Percentiles rank a stretch among this genome's conserved stretches.
phyloP scores from a whole-genome alignment of 2,113 vertebrate species.

The Phocoena sinus region DNA sequence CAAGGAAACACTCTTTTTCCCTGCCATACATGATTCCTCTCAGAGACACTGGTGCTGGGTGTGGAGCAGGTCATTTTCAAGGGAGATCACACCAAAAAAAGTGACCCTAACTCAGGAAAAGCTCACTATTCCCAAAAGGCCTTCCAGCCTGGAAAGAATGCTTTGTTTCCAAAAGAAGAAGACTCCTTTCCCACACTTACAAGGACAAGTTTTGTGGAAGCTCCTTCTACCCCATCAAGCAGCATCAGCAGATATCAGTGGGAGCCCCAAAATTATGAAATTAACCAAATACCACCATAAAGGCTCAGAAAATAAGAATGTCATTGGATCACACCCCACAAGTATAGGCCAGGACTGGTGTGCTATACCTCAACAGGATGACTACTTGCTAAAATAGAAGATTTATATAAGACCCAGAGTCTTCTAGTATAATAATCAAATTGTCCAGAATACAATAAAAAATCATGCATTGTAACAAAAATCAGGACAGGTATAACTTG shows the following conservation, averaged over 20 bases:
- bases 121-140: not conserved
- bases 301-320: not conserved
- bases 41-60: not conserved
- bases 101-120: not conserved
- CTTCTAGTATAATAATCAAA: not conserved
- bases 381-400: not conserved
- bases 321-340: not conserved
- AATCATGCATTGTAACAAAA: not conserved
- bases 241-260: not conserved
- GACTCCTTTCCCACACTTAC: not conserved
- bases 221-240: not conserved
- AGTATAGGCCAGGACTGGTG: not conserved
- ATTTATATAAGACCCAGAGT: not conserved
- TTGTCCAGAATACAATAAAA: not conserved
- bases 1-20: not conserved
- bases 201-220: not conserved
- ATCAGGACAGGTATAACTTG: not conserved
- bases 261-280: not conserved
- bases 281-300: not conserved
- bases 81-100: not conserved
- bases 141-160: not conserved
- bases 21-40: not conserved
- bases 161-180: not conserved
- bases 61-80: not conserved
- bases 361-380: not conserved